These are phyloP conservation scores for Drosophila equinoxialis DNA, from an alignment of 1,140 invertebrate species.

Conservation along the genomic window DNA sequence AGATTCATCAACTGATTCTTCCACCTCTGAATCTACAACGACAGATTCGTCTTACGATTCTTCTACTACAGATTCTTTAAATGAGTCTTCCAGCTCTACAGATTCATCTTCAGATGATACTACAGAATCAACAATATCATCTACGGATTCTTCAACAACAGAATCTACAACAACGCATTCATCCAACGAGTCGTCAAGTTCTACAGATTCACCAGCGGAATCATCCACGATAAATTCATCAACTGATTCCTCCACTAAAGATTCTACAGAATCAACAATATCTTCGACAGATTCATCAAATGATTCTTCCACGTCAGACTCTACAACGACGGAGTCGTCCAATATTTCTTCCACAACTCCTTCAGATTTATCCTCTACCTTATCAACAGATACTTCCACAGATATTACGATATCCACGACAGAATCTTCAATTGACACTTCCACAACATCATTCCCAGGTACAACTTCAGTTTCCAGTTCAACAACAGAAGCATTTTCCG, in stretches of 20 bases:
- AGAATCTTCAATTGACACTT: conserved; percentile 18
- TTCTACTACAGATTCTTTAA: background rate
- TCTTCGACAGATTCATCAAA: background rate
- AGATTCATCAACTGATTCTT: background rate
- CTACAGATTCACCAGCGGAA: background rate
- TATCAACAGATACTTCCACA: background rate
- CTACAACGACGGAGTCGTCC: conserved; percentile 10
- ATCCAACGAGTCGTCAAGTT: background rate
- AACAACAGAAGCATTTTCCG: conserved; percentile 20
- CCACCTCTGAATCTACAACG: background rate
- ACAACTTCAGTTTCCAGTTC: conserved; percentile 19
- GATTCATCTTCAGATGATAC: no score
- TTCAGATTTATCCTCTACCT: no score
- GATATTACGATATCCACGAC: conserved; percentile 15
- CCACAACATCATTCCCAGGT: conserved; percentile 10
- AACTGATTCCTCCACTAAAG: background rate
- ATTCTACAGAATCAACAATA: background rate
- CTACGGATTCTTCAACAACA: background rate
- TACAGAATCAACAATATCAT: background rate
- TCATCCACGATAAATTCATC: background rate
- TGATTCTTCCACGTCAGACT: background rate
- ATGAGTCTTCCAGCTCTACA: conserved; percentile 1
- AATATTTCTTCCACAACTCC: no score
- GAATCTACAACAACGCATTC: conserved; percentile 12
- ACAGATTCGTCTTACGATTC: conserved; percentile 2